Percentiles rank a stretch among this genome's conserved stretches.
phyloP scores from a whole-genome alignment of 2,888 invertebrate species.

The Artemia sp. region DNA sequence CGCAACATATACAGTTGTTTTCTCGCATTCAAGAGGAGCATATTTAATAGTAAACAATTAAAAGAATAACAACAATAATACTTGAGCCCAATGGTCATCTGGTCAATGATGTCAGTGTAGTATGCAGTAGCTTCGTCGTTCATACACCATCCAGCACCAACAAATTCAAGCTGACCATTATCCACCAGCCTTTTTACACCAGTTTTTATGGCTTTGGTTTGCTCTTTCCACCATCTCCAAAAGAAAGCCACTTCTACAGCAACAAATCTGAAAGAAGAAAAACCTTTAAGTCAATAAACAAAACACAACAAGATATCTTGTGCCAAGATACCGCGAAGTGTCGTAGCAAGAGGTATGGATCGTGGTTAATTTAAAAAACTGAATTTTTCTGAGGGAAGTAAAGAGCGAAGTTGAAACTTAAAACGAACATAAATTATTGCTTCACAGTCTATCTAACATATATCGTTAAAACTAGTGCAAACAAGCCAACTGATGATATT shows the following conservation, averaged over 20 bases:
- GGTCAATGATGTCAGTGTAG: conserved; percentile 29
- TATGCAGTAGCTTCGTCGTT: conserved; percentile 30
- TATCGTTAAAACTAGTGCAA: no score
- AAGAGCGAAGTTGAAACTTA: no score
- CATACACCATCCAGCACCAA: conserved; percentile 30
- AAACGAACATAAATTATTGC: no score
- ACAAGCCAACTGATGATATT: no score
- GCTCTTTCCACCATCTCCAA: conserved; percentile 54
- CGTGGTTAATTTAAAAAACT: no score
- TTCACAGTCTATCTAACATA: no score
- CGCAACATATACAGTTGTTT: no score
- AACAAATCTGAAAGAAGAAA: conserved; percentile 34
- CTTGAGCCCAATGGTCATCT: conserved; percentile 29
- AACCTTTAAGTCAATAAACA: conserved; percentile 37
- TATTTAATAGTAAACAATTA: neutral
- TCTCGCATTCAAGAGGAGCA: no score
- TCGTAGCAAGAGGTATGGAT: no score
- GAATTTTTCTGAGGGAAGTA: no score
- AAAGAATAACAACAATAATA: conserved; percentile 8
- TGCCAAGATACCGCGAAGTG: no score
- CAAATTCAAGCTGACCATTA: conserved; percentile 30
- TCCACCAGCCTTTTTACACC: conserved; percentile 45
- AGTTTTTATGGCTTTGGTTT: conserved; percentile 40
- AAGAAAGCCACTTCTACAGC: conserved; percentile 39
- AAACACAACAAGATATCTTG: conserved; percentile 22